Conservation (phyloP, 1,140 invertebrate genomes). For the Penaeus japonicus region DNA sequence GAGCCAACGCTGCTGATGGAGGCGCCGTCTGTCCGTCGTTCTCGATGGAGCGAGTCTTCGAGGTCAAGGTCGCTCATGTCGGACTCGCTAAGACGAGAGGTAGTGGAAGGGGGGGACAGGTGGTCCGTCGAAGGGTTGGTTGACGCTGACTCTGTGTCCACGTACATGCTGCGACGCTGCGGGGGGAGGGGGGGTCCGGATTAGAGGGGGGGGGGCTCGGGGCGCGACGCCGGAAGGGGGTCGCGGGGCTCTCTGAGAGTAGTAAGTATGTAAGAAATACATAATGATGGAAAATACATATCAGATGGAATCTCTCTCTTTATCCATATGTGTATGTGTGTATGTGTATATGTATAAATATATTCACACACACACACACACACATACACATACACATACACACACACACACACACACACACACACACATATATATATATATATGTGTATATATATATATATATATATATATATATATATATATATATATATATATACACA, state of each 20-base stretch:
- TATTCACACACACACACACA: no score
- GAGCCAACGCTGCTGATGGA: constrained; percentile 88
- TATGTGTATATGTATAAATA: no score
- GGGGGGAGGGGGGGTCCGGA: constrained; percentile 31
- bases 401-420: no score
- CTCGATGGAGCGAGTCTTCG: constrained; percentile 71
- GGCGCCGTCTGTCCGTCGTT: constrained; percentile 75
- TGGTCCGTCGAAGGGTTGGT: constrained; percentile 77
- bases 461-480: no score
- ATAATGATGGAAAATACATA: no score
- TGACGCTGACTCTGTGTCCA: constrained; percentile 65
- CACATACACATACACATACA: no score
- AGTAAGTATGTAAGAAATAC: no score
- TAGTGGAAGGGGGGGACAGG: constrained; percentile 87
- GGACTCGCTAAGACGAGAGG: constrained; percentile 80
- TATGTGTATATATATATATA: no score
- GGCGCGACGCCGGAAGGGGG: not conserved
- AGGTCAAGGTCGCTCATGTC: constrained; percentile 88
- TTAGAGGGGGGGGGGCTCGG: not conserved
- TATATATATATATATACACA: no score
- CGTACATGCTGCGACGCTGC: constrained; percentile 62
- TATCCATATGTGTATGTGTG: no score
- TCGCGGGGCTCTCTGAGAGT: not conserved
- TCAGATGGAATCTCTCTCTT: no score
- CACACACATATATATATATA: no score